Percentiles rank a stretch among this genome's conserved stretches.
phyloP scores from a whole-genome alignment of 2,113 vertebrate species.

The Tupaia chinensis region DNA sequence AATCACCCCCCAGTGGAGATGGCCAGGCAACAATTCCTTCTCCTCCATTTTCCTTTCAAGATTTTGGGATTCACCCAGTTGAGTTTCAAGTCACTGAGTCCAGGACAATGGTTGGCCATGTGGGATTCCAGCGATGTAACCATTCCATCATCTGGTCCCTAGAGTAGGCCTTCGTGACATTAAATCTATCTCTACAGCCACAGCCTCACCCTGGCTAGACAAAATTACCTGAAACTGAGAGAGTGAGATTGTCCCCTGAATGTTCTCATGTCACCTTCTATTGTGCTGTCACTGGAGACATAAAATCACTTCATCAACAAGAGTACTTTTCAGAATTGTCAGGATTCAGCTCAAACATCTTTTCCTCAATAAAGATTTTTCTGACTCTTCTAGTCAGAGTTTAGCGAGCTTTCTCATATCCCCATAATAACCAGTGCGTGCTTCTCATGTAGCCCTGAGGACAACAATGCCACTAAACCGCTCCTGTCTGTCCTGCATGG shows the following conservation, averaged over 20 bases:
- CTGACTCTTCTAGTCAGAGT: neutral
- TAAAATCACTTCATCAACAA: constrained; percentile 2
- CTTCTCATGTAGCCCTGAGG: neutral
- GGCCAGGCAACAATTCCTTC: too few species aligned
- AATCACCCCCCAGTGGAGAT: too few species aligned
- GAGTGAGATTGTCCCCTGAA: neutral
- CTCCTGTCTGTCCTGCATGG: neutral
- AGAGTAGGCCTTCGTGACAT: neutral
- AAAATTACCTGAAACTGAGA: neutral
- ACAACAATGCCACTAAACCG: neutral
- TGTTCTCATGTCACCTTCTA: neutral
- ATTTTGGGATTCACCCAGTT: too few species aligned
- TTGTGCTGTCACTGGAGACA: neutral
- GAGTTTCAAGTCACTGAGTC: too few species aligned
- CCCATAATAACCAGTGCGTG: neutral
- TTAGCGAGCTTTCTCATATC: neutral
- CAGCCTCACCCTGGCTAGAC: neutral
- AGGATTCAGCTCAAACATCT: neutral
- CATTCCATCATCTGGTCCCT: too few species aligned
- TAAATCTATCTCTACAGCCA: neutral
- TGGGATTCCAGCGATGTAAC: too few species aligned
- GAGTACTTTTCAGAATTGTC: neutral
- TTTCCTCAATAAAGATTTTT: neutral
- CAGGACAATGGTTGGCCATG: too few species aligned
- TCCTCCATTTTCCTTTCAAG: too few species aligned